A percentile compares a stretch with the other conserved stretches of the same genome.
Conservation (phyloP, 1,140 invertebrate species). For the Temnothorax nylanderi region DNA sequence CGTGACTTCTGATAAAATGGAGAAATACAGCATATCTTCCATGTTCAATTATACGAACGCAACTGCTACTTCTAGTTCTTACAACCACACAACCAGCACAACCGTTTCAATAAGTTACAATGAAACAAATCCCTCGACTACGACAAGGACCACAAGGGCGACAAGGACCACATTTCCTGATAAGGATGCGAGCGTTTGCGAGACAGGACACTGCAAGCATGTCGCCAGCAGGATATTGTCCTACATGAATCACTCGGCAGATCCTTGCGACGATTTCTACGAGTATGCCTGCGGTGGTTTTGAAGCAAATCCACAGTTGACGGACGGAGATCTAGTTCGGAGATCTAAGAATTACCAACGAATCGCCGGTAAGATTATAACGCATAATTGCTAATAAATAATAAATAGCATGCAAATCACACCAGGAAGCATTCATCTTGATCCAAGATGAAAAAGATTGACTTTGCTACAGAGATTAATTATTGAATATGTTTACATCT, state of each 20-base stretch:
- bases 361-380: slow-evolving; percentile 63
- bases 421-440: neutral
- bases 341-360: slow-evolving; percentile 57
- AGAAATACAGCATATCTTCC: neutral
- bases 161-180: neutral
- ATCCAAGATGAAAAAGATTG: neutral
- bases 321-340: slow-evolving; percentile 59
- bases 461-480: neutral
- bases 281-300: slow-evolving; percentile 87
- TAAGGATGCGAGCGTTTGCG: slow-evolving; percentile 60
- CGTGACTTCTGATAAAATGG: neutral
- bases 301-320: slow-evolving; percentile 67
- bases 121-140: neutral
- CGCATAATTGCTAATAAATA: neutral
- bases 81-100: neutral
- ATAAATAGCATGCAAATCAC: neutral
- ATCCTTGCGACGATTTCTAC: slow-evolving; percentile 90
- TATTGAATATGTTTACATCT: neutral
- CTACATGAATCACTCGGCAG: slow-evolving; percentile 85
- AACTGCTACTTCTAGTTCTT: neutral
- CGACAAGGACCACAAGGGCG: no score
- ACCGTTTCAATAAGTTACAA: neutral
- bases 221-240: slow-evolving; percentile 81
- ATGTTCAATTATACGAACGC: neutral
- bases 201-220: slow-evolving; percentile 72